Evolutionary conservation across 1,140 invertebrate species (phyloP), one percentile per base, ranked within the genome.

Genomic region (Nautilus pompilius): DNA sequence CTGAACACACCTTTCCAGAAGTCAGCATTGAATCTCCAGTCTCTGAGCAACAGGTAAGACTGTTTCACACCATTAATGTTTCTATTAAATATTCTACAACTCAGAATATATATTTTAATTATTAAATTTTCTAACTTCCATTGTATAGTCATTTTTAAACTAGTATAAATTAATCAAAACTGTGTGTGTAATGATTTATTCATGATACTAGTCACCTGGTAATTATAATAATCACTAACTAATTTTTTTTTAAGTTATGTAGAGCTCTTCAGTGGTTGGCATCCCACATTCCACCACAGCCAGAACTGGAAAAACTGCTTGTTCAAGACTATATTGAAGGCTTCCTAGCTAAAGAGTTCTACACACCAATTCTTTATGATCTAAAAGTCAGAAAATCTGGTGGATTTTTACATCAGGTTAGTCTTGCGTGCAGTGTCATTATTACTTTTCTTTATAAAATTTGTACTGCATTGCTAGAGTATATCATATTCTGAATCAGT

Each of bases 381-480:
- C 65, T 71, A 2, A 48, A 65, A 33, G 6, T 20, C 34, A 65
- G 75, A 26, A 68, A 70, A 32, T 3, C 51, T 3, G 45, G 64
- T 10, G 66, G 68, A 20, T 63, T 62, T 24, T 59, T 73, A 26
- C 75, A 77, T 56, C 73, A 75, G 72, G 74, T 76, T 58, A 49
- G 29, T 1, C 36, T 15, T 41, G 13, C 13, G 36, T 13, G 36
- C 36, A 1, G 36, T 41, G 36, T 41, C n/a, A n/a, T n/a, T n/a
- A n/a, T n/a, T n/a, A n/a, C n/a, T n/a, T n/a, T n/a, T n/a, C n/a
- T n/a, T n/a, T n/a, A n/a, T n/a, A n/a, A n/a, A n/a, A n/a, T n/a
- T n/a, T n/a, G n/a, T n/a, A n/a, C n/a, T n/a, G n/a, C n/a, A n/a
- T n/a, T n/a, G n/a, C n/a, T n/a, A n/a, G n/a, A n/a, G n/a, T n/a